A percentile compares a stretch with the other conserved stretches of the same genome.
These are phyloP conservation scores for Chrosomus eos DNA, from an alignment of 2,797 vertebrate species.

Conservation along the genomic window DNA sequence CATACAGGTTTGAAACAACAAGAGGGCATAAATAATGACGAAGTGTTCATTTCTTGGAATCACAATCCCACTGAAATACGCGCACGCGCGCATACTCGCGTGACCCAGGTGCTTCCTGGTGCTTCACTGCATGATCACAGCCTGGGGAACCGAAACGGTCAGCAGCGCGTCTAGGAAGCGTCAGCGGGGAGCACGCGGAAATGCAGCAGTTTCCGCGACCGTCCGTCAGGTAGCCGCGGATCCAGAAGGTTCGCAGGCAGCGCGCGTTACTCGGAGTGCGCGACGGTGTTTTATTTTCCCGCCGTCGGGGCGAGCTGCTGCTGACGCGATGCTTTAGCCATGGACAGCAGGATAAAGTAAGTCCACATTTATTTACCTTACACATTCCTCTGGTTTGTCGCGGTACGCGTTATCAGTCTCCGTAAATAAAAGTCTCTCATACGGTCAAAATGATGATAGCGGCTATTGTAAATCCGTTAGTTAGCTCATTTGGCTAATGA, in stretches of 20 bases:
- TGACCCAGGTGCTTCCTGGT: constrained; percentile 79
- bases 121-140: constrained; percentile 70
- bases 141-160: constrained; percentile 59
- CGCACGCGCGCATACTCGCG: neutral
- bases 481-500: neutral
- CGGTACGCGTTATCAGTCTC: neutral
- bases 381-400: neutral
- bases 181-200: constrained; percentile 21
- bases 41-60: neutral
- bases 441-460: neutral
- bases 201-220: neutral
- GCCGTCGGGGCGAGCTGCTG: constrained; percentile 67
- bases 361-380: constrained; percentile 62
- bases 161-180: constrained; percentile 36
- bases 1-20: neutral
- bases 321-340: constrained; percentile 88
- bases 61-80: neutral
- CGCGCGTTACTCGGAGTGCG: constrained; percentile 48
- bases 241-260: constrained; percentile 23
- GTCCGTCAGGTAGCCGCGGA: constrained; percentile 39
- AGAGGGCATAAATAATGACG: too few relatives aligned
- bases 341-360: constrained; percentile 95
- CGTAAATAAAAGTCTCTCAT: neutral
- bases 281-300: constrained; percentile 43
- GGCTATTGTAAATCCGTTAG: neutral